These are phyloP conservation scores for Pollenia amentaria DNA, from an alignment of 2,888 invertebrate genomes.

Conservation along the genomic window DNA sequence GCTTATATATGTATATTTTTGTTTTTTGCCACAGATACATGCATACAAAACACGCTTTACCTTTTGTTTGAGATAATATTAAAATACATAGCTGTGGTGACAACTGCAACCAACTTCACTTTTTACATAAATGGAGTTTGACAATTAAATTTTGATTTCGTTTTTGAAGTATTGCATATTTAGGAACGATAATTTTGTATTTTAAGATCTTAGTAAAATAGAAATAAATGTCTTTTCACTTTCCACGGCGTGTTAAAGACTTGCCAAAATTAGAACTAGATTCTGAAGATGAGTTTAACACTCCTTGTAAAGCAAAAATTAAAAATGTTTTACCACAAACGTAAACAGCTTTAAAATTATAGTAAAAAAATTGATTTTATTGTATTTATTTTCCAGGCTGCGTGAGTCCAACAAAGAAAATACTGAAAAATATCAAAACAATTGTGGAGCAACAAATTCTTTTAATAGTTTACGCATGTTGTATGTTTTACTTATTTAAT, in stretches of 20 bases:
- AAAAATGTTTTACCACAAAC: conserved; percentile 44
- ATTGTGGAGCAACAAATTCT: conserved; percentile 50
- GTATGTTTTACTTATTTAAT: conserved; percentile 73
- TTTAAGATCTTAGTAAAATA: conserved; percentile 2
- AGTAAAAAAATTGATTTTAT: background rate
- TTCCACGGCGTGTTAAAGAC: conserved; percentile 82
- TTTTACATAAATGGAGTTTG: background rate
- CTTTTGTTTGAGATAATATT: too few relatives aligned
- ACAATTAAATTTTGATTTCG: conserved; percentile 47
- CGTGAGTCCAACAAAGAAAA: conserved; percentile 77
- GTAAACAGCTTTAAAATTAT: background rate
- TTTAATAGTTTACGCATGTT: conserved; percentile 74
- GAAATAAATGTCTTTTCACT: conserved; percentile 74
- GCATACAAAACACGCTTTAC: too few relatives aligned
- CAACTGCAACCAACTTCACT: conserved; percentile 60
- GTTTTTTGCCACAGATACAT: too few relatives aligned
- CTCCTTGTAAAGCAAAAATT: conserved; percentile 77
- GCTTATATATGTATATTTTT: too few relatives aligned
- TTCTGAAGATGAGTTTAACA: conserved; percentile 81
- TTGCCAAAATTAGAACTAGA: conserved; percentile 81
- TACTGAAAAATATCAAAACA: conserved; percentile 25
- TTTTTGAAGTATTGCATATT: conserved; percentile 48
- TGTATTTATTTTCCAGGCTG: conserved; percentile 17
- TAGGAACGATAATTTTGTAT: background rate
- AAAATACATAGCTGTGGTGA: background rate